Evolutionary conservation across 2,113 vertebrate species (phyloP), one percentile per base, ranked within the genome.

Genomic region (Anolis sagrei): DNA sequence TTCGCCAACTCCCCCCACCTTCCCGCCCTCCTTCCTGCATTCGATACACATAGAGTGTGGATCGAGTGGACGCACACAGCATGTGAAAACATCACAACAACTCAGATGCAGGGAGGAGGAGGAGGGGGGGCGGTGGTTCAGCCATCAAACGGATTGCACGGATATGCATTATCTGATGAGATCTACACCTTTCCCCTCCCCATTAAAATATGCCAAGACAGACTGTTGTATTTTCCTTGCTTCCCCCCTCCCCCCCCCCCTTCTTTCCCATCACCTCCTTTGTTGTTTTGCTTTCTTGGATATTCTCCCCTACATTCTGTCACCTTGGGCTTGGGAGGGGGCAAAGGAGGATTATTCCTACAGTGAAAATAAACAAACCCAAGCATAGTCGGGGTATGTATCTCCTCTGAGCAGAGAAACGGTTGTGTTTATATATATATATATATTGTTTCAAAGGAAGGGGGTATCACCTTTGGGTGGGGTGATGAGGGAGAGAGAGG

Each of bases 11-110:
- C 21, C 23, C 13, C 5, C 3, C 11, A 9, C 13, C 14, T 39
- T 1, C 27, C 16, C 76, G 25, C 9, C 1, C 19, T 61, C 6
- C 9, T 14, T 36, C 58, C 58, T 32, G 48, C 58, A 58, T n/a
- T 11, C 27, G 21, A 69, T 66, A 34, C 18, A 10, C 27, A 18
- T 1, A 49, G 44, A 58, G 11, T 69, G 11, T 18, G 32, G 84
- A 29, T 74, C 44, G 84, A 74, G 84, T 85, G 77, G 64, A 86
- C 5, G 54, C 84, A 86, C 69, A 61, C 84, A 64, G 77, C 77
- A 80, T 80, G 84, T 80, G 77, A 86, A 80, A 74, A 34, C 77
- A 86, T 74, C 84, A 86, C 84, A 86, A 86, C 84, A 86, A 86
- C 84, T 86, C 84, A 64, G 77, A 62, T 79, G 84, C 84, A 80